Evolutionary conservation across 2,113 vertebrate species (phyloP).

Genomic region (Zingel zingel): DNA sequence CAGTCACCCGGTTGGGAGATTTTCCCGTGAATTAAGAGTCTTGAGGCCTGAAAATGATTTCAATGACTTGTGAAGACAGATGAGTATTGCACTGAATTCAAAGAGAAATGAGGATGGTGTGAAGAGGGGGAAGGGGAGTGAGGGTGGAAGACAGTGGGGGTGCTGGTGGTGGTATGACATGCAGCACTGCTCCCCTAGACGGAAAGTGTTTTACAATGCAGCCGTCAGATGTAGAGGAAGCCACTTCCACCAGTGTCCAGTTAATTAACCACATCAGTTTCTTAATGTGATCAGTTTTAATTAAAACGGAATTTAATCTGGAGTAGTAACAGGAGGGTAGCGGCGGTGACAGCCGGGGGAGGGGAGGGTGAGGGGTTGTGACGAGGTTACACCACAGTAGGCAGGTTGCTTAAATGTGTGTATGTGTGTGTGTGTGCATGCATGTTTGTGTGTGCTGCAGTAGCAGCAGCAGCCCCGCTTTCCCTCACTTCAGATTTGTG

Average conservation of each 20-base stretch:
- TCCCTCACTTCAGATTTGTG: slow-evolving; percentile 95
- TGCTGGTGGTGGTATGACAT: slow-evolving; percentile 23
- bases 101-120: slow-evolving; percentile 7
- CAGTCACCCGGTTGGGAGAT: background rate
- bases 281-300: slow-evolving; percentile 99
- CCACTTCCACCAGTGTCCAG: slow-evolving; percentile 92
- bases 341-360: slow-evolving; percentile 53
- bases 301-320: slow-evolving; percentile 98
- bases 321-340: slow-evolving; percentile 79
- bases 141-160: background rate
- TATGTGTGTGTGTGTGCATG: slow-evolving; percentile 36
- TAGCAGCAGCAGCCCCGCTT: slow-evolving; percentile 49
- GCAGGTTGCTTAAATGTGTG: slow-evolving; percentile 91
- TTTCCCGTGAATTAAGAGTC: slow-evolving; percentile 8
- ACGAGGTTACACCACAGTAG: slow-evolving; percentile 89
- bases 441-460: slow-evolving; percentile 86
- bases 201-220: slow-evolving; percentile 88
- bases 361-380: slow-evolving; percentile 52
- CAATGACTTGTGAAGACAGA: slow-evolving; percentile 17
- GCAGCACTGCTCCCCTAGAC: slow-evolving; percentile 43
- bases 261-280: slow-evolving; percentile 99
- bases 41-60: slow-evolving; percentile 37
- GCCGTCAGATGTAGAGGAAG: slow-evolving; percentile 90
- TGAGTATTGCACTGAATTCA: slow-evolving; percentile 1
- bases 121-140: background rate